Conservation (phyloP, 2,888 invertebrate genomes). For the Zootermopsis nevadensis region DNA sequence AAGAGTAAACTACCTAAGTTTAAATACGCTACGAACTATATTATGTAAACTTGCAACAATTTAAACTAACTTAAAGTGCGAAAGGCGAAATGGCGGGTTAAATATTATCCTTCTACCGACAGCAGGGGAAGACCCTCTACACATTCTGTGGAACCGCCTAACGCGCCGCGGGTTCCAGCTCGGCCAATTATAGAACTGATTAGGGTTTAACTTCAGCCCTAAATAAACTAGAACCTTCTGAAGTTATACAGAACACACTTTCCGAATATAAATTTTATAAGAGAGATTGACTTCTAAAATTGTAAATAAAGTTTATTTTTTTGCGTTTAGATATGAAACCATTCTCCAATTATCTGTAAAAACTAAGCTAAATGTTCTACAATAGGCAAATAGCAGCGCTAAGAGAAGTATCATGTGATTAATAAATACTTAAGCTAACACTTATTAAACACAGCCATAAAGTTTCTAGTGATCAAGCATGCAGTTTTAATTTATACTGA, state of each 20-base stretch:
- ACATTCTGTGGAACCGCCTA: not conserved
- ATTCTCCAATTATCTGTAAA: too few species aligned
- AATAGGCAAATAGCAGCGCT: too few species aligned
- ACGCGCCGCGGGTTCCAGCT: not conserved
- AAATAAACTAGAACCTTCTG: conserved; percentile 3
- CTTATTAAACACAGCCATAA: too few species aligned
- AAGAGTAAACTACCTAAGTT: not conserved
- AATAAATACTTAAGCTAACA: too few species aligned
- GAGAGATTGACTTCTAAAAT: not conserved
- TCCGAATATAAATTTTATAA: not conserved
- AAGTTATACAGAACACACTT: not conserved
- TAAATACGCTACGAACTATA: not conserved
- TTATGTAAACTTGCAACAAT: not conserved
- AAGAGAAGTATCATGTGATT: too few species aligned
- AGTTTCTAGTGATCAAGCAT: too few species aligned
- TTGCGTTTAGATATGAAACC: not conserved
- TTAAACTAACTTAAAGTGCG: not conserved
- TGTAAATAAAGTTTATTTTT: not conserved
- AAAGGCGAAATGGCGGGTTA: conserved; percentile 5
- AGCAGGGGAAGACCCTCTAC: not conserved
- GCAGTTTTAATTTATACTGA: too few species aligned
- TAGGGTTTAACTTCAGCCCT: not conserved
- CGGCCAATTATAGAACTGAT: conserved; percentile 14
- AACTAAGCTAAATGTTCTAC: too few species aligned
- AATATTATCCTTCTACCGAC: not conserved